Base-by-base conservation (phyloP, 2,113 vertebrate genomes). In the Pterocles burchelli region DNA sequence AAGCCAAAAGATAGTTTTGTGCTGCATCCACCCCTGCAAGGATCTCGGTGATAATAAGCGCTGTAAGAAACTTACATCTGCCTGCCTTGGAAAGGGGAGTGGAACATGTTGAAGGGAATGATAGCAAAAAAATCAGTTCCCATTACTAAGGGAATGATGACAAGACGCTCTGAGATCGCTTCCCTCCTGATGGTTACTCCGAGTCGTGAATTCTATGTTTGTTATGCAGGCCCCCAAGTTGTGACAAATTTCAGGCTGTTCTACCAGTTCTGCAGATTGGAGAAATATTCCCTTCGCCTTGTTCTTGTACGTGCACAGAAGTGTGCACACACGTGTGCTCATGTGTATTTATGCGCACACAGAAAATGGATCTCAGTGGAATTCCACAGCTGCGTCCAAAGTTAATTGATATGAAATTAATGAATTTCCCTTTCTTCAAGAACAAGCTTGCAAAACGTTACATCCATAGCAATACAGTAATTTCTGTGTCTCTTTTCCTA, bases 81-180 rank as follows among this genome's bases (percentile, higher is more conserved):
- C 45, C 58, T 0, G 0, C 7, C 0, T 2, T 59, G 38, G 43
- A 34, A 45, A n/a, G 48, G 41, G 26, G 26, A 57, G 20, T 3
- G 8, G n/a, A 24, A 16, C 26, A 5, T 12, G 10, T 59, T 26
- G 11, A 9, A 33, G 36, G 65, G 36, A 65, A 19, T 11, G 33
- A 36, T 18, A 67, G 67, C 61, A 74, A 21, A 36, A 41, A 67
- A 34, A 8, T 21, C 7, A 49, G 51, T 21, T 83, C 29, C 43
- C 0, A 5, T 46, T 82, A 13, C 33, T 24, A 46, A 36, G 38
- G 59, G 46, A 41, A 31, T 41, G 31, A 28, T 67, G 48, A 49
- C 31, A 62, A 43, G 73, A 48, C 19, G 11, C 13, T 70, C n/a
- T 8, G 65, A 48, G 58, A 33, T 88, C 2, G 7, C 46, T 41